Percentiles rank a stretch among this genome's conserved stretches.
Evolutionary conservation across 2,888 invertebrate species (phyloP).

Genomic region (Aleiodes leptofemur): DNA sequence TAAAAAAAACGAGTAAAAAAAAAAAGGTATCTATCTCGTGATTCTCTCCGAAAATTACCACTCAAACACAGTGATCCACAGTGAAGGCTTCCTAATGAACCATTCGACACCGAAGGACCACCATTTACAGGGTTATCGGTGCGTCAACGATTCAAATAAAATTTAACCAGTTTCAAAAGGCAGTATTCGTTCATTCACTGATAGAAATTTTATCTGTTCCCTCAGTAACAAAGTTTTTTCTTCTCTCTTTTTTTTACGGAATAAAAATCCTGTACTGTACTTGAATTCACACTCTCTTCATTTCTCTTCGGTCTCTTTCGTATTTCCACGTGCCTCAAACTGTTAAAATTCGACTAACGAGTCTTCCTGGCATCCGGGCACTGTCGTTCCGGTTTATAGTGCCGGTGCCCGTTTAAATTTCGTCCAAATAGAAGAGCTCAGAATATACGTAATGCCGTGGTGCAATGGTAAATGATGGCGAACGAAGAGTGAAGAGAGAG

Average conservation of each 20-base stretch:
- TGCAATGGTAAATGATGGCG: background rate
- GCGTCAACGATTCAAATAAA: conserved; percentile 11
- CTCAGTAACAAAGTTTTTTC: background rate
- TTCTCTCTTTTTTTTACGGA: background rate
- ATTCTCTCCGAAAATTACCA: background rate
- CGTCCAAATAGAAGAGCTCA: background rate
- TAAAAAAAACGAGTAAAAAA: too few species aligned
- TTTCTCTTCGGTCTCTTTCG: background rate
- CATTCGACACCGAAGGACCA: conserved; percentile 4
- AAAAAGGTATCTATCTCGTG: too few species aligned
- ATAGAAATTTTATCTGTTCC: conserved; percentile 2
- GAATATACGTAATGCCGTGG: conserved; percentile 10
- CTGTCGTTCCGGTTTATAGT: conserved; percentile 17
- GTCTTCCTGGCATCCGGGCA: conserved; percentile 33
- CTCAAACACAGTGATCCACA: background rate
- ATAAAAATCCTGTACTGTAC: conserved; percentile 1
- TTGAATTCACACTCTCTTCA: conserved; percentile 1
- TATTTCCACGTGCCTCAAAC: background rate
- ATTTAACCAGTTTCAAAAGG: conserved; percentile 2
- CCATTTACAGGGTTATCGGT: conserved; percentile 26
- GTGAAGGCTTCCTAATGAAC: conserved; percentile 25
- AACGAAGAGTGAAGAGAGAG: too few species aligned
- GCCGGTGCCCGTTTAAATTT: conserved; percentile 2
- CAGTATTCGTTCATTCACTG: background rate
- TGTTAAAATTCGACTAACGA: conserved; percentile 35